Base-by-base conservation (phyloP, 2,797 vertebrate species). In the Forpus xanthops region DNA sequence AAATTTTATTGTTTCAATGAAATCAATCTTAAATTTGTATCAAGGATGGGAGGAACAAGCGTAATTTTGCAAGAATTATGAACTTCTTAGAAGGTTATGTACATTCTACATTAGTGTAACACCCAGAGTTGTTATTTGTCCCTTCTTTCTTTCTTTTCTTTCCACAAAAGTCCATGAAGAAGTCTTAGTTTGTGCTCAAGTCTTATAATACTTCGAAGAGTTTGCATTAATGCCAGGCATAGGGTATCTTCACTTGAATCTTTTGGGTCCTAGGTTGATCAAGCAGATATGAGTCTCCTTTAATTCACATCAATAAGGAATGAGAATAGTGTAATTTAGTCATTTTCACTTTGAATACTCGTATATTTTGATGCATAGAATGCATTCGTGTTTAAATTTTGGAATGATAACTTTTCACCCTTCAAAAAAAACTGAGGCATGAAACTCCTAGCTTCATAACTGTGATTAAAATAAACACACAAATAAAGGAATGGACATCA, bases 111-210 rank as follows among this genome's bases (percentile, higher is more conserved):
- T 17, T 74, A 8, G 7, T 80, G 24, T 3, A 80, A 10, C 11
- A 66, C 2, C 4, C 28, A 60, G 6, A 33, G 8, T 6, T 52
- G 2, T 0, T 1, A 84, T 74, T 62, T 52, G 1, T 1, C 4
- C 8, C 2, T 11, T 25, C 37, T 73, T 33, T 44, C 30, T 12
- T 58, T 58, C 11, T 53, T 55, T 15, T 31, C 9, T 5, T 10
- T 4, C 7, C 11, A 44, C 6, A 53, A 84, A 70, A 73, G 9
- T 12, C 13, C 18, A 39, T 49, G 16, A 55, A 30, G 25, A 83
- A 31, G 5, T 30, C 13, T 47, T 83, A 6, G 4, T 27, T 73
- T 86, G 23, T 37, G 8, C 25, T 8, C 17, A 53, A 2, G 13
- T 50, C 15, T 75, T 25, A 42, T 15, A 75, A 65, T 11, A 50